A percentile compares a stretch with the other conserved stretches of the same genome.
Conservation (phyloP, 1,140 invertebrate species). For the Reticulitermes speratus region DNA sequence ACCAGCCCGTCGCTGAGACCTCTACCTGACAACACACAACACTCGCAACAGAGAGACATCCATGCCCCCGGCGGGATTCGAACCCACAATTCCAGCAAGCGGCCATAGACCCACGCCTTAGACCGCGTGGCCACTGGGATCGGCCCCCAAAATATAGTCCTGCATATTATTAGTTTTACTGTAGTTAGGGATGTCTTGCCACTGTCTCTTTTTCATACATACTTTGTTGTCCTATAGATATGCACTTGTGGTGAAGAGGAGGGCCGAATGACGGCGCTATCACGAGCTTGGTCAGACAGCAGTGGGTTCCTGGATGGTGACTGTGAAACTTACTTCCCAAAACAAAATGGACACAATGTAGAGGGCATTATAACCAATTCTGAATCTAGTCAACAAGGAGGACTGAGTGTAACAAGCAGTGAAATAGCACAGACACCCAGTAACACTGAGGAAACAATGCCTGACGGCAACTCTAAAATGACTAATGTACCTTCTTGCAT, state of each 20-base stretch:
- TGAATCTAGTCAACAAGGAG: not conserved
- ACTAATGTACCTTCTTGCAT: not conserved
- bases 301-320: constrained; percentile 37
- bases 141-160: too few species aligned
- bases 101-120: too few species aligned
- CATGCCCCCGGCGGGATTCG: too few species aligned
- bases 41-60: too few species aligned
- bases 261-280: not conserved
- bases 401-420: not conserved
- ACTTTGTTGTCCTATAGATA: not conserved
- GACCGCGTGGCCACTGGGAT: too few species aligned
- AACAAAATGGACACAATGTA: not conserved
- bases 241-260: constrained; percentile 21
- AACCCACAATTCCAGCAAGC: too few species aligned
- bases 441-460: not conserved
- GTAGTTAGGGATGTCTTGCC: too few species aligned
- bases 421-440: not conserved
- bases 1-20: too few species aligned
- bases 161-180: too few species aligned
- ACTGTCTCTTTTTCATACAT: too few species aligned
- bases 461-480: not conserved
- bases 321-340: not conserved
- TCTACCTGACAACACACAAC: too few species aligned
- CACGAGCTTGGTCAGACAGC: constrained; percentile 37
- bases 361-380: not conserved